Evolutionary conservation across 2,888 invertebrate species (phyloP).

Genomic region (Eumacrocentrus americanus): DNA sequence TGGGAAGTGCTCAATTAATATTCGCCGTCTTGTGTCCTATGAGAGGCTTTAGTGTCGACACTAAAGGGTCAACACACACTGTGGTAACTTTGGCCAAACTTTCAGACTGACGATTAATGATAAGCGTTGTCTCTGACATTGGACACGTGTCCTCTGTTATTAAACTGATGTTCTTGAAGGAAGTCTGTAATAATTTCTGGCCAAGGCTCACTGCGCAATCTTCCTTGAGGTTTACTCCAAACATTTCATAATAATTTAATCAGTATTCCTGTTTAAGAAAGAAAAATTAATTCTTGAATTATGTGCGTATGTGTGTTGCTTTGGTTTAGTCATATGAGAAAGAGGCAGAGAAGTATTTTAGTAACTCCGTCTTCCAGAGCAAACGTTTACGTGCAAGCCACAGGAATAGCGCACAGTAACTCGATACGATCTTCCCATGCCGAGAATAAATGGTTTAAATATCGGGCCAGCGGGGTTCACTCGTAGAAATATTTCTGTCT

Average conservation of each 20-base stretch:
- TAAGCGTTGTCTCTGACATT: neutral
- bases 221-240: no score
- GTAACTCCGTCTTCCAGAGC: conserved; percentile 45
- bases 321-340: conserved; percentile 25
- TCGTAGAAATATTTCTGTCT: conserved; percentile 15
- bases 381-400: conserved; percentile 26
- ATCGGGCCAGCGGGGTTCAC: conserved; percentile 27
- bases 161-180: neutral
- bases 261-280: no score
- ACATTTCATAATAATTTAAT: no score
- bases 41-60: conserved; percentile 7
- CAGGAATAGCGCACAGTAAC: conserved; percentile 50
- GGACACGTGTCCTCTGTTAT: neutral
- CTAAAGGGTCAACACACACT: conserved; percentile 6
- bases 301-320: neutral
- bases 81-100: conserved; percentile 14
- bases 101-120: conserved; percentile 13
- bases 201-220: neutral
- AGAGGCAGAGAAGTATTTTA: conserved; percentile 38
- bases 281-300: no score
- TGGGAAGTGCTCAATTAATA: conserved; percentile 45
- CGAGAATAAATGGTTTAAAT: conserved; percentile 44
- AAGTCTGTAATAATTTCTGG: neutral
- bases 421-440: conserved; percentile 46
- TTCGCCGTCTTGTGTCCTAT: conserved; percentile 35